Percentiles rank a stretch among this genome's conserved stretches.
phyloP scores from a whole-genome alignment of 2,797 vertebrate species.

The Antennarius maculatus region DNA sequence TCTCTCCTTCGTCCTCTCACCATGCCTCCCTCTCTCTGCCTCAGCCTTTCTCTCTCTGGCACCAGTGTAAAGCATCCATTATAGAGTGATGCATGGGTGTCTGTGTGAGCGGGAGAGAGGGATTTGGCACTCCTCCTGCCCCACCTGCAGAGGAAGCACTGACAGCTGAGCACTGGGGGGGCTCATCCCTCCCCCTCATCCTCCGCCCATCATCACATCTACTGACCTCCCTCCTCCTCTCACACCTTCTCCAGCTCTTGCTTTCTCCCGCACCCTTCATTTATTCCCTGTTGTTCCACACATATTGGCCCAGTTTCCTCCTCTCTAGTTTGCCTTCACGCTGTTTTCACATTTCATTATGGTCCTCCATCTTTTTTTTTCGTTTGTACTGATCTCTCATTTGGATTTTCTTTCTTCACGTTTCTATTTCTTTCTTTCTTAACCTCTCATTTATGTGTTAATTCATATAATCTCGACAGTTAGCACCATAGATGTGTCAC shows the following conservation, averaged over 20 bases:
- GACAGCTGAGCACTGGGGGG: slow-evolving; percentile 83
- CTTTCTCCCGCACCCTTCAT: slow-evolving; percentile 43
- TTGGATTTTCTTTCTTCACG: slow-evolving; percentile 17
- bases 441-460: slow-evolving; percentile 13
- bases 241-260: slow-evolving; percentile 66
- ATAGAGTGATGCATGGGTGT: slow-evolving; percentile 85
- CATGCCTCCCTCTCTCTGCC: slow-evolving; percentile 56
- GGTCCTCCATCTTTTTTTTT: slow-evolving; percentile 44
- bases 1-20: slow-evolving; percentile 66
- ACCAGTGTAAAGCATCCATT: slow-evolving; percentile 86
- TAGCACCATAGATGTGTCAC: slow-evolving; percentile 22
- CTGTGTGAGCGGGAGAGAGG: slow-evolving; percentile 82
- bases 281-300: slow-evolving; percentile 66
- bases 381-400: slow-evolving; percentile 24
- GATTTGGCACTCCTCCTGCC: slow-evolving; percentile 82
- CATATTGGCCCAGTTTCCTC: slow-evolving; percentile 68
- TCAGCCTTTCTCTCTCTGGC: slow-evolving; percentile 75
- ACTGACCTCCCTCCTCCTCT: slow-evolving; percentile 77
- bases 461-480: slow-evolving; percentile 40
- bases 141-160: slow-evolving; percentile 89
- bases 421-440: slow-evolving; percentile 22
- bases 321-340: slow-evolving; percentile 39
- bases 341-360: slow-evolving; percentile 55
- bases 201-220: slow-evolving; percentile 70
- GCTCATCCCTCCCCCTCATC: slow-evolving; percentile 61